These are phyloP conservation scores for Peromyscus attwateri DNA, from an alignment of 2,797 vertebrate genomes.

Conservation along the genomic window DNA sequence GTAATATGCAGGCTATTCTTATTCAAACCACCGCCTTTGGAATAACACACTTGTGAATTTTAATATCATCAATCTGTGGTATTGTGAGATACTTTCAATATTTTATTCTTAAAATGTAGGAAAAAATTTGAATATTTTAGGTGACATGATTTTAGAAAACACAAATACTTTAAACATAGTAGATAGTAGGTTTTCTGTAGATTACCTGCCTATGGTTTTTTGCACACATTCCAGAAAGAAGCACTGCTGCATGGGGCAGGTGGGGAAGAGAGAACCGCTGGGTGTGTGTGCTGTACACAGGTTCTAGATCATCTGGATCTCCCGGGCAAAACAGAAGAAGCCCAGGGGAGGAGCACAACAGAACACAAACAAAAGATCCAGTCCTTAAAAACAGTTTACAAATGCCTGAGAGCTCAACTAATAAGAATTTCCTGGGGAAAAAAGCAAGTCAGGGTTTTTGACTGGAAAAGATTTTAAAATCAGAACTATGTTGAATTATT, in stretches of 20 bases:
- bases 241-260: fast-evolving
- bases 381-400: constrained; percentile 45
- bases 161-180: not conserved
- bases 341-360: not conserved
- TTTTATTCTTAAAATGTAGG: not conserved
- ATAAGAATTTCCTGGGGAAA: not conserved
- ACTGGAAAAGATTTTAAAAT: constrained; percentile 76
- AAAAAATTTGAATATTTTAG: not conserved
- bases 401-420: constrained; percentile 33
- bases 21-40: not conserved
- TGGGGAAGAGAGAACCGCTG: not conserved
- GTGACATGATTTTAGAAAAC: not conserved
- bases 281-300: fast-evolving
- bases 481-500: constrained; percentile 80
- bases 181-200: not conserved
- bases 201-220: not conserved
- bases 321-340: not conserved
- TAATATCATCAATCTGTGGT: not conserved
- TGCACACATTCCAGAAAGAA: not conserved
- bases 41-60: not conserved
- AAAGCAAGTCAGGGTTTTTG: constrained; percentile 50
- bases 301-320: not conserved
- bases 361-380: not conserved
- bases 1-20: not conserved
- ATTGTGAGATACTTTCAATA: not conserved